Percentiles rank a stretch among this genome's conserved stretches.
These are phyloP conservation scores for Drosophila neotestacea DNA, from an alignment of 2,888 invertebrate species.

Conservation along the genomic window DNA sequence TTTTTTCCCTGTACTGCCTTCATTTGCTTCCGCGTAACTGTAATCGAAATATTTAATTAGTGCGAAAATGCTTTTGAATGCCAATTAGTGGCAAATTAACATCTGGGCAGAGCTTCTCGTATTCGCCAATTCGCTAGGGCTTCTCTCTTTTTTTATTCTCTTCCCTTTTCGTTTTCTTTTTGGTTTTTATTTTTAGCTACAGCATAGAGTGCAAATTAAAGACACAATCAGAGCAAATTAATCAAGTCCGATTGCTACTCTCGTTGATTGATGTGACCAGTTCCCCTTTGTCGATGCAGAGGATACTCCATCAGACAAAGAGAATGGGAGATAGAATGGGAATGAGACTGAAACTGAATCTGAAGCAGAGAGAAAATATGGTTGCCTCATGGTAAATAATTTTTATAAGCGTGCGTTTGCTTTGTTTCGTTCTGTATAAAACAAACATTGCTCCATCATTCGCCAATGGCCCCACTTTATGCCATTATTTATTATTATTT, in stretches of 20 bases:
- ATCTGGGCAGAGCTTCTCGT: slow-evolving; percentile 57
- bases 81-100: slow-evolving; percentile 81
- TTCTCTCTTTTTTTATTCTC: slow-evolving; percentile 15
- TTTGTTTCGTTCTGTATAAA: slow-evolving; percentile 50
- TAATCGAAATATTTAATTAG: slow-evolving; percentile 82
- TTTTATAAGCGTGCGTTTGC: slow-evolving; percentile 50
- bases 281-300: slow-evolving; percentile 34
- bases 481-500: slow-evolving; percentile 78
- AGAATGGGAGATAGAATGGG: slow-evolving; percentile 1
- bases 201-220: slow-evolving; percentile 70
- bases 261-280: slow-evolving; percentile 70
- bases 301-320: not conserved
- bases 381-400: slow-evolving; percentile 46
- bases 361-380: slow-evolving; percentile 14
- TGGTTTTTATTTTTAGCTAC: slow-evolving; percentile 18
- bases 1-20: not conserved
- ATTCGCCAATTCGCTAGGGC: slow-evolving; percentile 28
- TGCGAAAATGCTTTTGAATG: slow-evolving; percentile 80
- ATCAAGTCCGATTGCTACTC: slow-evolving; percentile 71
- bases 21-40: slow-evolving; percentile 35
- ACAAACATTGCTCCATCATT: slow-evolving; percentile 66
- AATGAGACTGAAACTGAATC: slow-evolving; percentile 1
- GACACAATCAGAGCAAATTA: slow-evolving; percentile 80
- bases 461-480: slow-evolving; percentile 41
- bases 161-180: slow-evolving; percentile 6